These are phyloP conservation scores for Drosophila jambulina DNA, from an alignment of 1,140 invertebrate genomes.

Conservation along the genomic window DNA sequence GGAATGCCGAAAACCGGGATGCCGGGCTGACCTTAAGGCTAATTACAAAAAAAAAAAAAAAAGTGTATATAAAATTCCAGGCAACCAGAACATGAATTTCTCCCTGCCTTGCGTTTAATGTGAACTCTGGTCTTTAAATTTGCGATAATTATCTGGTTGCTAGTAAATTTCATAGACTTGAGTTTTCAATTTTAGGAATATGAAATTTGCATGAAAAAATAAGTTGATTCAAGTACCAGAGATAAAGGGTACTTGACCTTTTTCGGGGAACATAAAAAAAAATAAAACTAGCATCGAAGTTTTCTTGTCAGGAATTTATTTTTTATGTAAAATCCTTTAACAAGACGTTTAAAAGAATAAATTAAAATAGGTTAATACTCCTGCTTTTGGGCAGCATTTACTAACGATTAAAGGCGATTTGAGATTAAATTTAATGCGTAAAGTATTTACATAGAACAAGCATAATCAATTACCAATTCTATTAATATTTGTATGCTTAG, in stretches of 20 bases:
- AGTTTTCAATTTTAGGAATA: constrained; percentile 1
- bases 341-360: background rate
- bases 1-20: constrained; percentile 1
- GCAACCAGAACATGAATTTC: background rate
- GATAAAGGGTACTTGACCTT: background rate
- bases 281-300: background rate
- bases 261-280: background rate
- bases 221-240: background rate
- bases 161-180: constrained; percentile 5
- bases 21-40: constrained; percentile 37
- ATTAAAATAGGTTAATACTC: background rate
- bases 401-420: too few species aligned
- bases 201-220: background rate
- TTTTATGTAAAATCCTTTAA: background rate
- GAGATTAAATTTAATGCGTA: background rate
- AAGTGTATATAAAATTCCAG: constrained; percentile 22
- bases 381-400: background rate
- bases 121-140: constrained; percentile 29
- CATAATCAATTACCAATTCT: too few species aligned
- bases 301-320: background rate
- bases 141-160: background rate
- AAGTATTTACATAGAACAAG: background rate
- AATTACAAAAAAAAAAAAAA: constrained; percentile 31
- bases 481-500: background rate
- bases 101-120: background rate